A percentile compares a stretch with the other conserved stretches of the same genome.
Conservation (phyloP, 2,888 invertebrate species). For the Drosophila cyrtoloma region DNA sequence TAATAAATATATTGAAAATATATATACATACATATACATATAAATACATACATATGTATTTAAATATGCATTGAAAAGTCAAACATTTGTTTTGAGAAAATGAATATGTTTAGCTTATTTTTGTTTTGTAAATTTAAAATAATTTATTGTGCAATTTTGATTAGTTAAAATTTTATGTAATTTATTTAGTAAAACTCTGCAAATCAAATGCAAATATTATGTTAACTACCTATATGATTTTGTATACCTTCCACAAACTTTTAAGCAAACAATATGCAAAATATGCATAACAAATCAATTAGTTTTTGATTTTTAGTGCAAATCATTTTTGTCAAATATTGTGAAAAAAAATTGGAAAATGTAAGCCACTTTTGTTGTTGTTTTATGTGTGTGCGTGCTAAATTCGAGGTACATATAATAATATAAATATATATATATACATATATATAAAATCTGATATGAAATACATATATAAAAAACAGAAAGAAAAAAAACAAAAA, state of each 20-base stretch:
- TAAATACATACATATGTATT: constrained; percentile 17
- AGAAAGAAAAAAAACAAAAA: constrained; percentile 36
- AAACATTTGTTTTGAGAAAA: constrained; percentile 4
- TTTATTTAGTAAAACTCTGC: constrained; percentile 54
- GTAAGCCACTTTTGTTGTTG: constrained; percentile 68
- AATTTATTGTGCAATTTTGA: constrained; percentile 67
- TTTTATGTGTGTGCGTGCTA: constrained; percentile 80
- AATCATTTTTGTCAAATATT: constrained; percentile 52
- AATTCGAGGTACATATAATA: constrained; percentile 61
- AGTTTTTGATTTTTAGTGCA: constrained; percentile 30
- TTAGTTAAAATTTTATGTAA: constrained; percentile 37
- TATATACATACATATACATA: constrained; percentile 20
- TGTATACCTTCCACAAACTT: constrained; percentile 41
- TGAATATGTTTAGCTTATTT: background rate
- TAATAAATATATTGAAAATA: constrained; percentile 40
- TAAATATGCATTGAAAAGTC: constrained; percentile 27
- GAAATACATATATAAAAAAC: constrained; percentile 44
- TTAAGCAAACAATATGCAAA: constrained; percentile 35
- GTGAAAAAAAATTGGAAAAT: constrained; percentile 43
- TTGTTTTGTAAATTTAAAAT: constrained; percentile 18
- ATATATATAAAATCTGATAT: constrained; percentile 47
- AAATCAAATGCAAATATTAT: constrained; percentile 44
- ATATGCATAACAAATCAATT: constrained; percentile 23
- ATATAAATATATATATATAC: constrained; percentile 40
- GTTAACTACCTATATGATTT: constrained; percentile 29